Base-by-base conservation (phyloP, 2,888 invertebrate species). In the Clistopyga incitator region DNA sequence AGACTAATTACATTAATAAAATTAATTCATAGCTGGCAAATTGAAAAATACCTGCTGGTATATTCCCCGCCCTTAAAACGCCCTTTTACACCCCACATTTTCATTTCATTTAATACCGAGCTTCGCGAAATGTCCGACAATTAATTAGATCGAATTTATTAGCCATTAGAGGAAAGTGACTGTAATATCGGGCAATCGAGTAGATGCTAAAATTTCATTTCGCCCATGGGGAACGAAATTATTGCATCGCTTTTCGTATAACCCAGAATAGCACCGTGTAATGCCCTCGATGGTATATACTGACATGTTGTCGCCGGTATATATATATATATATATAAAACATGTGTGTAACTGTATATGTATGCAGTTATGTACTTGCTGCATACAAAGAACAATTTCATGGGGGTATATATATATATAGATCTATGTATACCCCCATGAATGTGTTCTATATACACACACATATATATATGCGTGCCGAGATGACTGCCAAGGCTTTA, bases 401-500 rank as follows among this genome's bases (percentile, higher is more conserved):
- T 42, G 18, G 8, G 20, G 20, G 3, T 20, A 38, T 18, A 25
- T 59, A 59, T 59, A 56, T 29, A 25, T 29, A 29, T 56, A 3
- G 11, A 6, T 20, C 10, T 56, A 25, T 25, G 25, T 56, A 56
- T 20, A 56, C 18, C n/a, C n/a, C n/a, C n/a, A n/a, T n/a, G n/a
- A n/a, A n/a, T n/a, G n/a, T n/a, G n/a, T n/a, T 6, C 18, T 18
- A 11, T 3, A 23, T 20, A 23, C 20, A 20, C 6, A 56, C 56
- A 25, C 13, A 6, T 50, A 6, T 25, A 56, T 56, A 10, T 13
- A 42, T 20, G 45, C 11, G 23, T 45, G 68, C 11, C 50, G 78
- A 64, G 38, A 78, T 82, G 78, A 56, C 74, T 67, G 52, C 61
- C 25, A 45, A n/a, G 78, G 68, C 78, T 82, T 82, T 82, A 78